These are phyloP conservation scores for Pocillopora meandrina DNA, from an alignment of 92 coral and sea anemone species.

Conservation along the genomic window DNA sequence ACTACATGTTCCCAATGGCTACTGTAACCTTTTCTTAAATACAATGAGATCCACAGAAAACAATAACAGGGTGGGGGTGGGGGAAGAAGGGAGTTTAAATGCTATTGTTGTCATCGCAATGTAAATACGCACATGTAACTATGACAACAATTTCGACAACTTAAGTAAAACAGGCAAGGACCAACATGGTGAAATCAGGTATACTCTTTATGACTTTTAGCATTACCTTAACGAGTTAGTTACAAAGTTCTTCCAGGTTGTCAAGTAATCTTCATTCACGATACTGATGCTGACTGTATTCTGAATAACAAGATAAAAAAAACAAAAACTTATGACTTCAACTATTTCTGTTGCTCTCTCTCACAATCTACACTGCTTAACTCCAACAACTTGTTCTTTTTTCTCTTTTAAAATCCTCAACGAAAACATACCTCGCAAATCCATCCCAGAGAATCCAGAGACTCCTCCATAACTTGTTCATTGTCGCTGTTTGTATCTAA, in stretches of 20 bases:
- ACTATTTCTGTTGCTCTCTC: background rate
- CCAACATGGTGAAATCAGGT: background rate
- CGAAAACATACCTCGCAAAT: constrained; percentile 18
- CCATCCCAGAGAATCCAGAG: constrained; percentile 4
- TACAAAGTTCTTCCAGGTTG: constrained; percentile 67
- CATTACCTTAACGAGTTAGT: constrained; percentile 71
- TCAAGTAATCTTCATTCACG: constrained; percentile 22
- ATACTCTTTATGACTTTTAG: background rate
- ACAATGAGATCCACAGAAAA: background rate
- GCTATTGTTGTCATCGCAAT: background rate
- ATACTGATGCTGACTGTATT: constrained; percentile 16
- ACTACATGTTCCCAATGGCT: no score
- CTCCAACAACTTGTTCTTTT: background rate
- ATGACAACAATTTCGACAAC: background rate
- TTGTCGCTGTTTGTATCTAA: background rate
- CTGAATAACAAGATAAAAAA: constrained; percentile 23
- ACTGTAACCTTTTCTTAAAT: no score
- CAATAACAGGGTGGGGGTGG: background rate
- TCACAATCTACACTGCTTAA: background rate
- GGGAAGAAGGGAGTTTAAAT: background rate
- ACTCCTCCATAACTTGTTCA: background rate
- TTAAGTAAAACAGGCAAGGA: no score
- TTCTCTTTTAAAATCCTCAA: background rate
- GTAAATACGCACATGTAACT: background rate
- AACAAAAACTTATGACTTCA: no score